phyloP scores from a whole-genome alignment of 1,140 invertebrate genomes.

The Bombus sibiricus region DNA sequence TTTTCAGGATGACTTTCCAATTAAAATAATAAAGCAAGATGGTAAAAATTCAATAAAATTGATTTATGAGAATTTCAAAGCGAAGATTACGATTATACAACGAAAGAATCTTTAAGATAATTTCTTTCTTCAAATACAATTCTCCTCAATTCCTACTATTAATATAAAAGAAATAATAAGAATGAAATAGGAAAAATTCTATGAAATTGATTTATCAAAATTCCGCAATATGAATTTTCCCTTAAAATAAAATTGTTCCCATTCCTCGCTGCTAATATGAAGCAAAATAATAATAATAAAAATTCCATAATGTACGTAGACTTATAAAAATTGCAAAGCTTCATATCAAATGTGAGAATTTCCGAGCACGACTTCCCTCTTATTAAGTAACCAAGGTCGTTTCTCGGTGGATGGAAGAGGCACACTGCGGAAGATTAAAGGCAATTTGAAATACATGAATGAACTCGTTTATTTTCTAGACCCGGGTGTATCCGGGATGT shows the following conservation, averaged over 20 bases:
- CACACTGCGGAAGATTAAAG: constrained; percentile 5
- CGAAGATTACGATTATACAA: neutral
- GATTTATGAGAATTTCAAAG: neutral
- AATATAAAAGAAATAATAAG: no score
- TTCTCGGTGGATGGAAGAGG: neutral
- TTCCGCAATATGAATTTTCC: no score
- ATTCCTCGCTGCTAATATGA: no score
- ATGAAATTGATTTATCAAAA: no score
- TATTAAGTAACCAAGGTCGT: neutral
- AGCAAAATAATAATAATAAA: neutral
- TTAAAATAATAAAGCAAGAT: neutral
- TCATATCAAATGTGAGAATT: neutral
- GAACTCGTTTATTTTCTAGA: constrained; percentile 30
- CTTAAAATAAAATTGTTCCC: no score
- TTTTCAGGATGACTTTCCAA: no score
- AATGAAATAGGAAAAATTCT: no score
- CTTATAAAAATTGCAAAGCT: neutral
- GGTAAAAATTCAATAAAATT: neutral
- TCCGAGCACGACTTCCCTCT: no score
- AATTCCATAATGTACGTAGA: neutral
- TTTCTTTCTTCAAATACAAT: no score
- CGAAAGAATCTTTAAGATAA: neutral
- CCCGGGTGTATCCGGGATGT: constrained; percentile 28
- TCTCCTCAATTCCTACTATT: no score
- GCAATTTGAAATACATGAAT: constrained; percentile 19